phyloP scores from a whole-genome alignment of 2,797 vertebrate genomes.

The Tangara arthus region DNA sequence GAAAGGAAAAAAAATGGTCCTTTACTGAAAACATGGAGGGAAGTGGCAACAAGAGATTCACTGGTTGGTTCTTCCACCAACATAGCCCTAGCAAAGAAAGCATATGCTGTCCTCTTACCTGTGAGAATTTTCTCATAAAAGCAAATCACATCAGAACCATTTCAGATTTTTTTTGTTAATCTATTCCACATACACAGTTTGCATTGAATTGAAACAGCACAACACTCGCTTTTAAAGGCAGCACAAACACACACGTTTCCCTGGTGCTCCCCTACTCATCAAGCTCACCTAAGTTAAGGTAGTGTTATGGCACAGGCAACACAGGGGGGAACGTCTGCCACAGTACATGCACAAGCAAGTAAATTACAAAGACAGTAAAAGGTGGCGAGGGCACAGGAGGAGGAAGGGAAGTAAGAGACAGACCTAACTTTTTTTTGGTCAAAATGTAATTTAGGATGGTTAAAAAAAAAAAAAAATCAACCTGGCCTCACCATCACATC shows the following conservation, averaged over 20 bases:
- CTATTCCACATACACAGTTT: constrained; percentile 13
- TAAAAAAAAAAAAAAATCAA: constrained; percentile 17
- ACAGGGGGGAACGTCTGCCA: constrained; percentile 36
- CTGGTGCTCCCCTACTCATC: not conserved
- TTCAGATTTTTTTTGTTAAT: not conserved
- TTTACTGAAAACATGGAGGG: not conserved
- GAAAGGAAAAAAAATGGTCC: not conserved
- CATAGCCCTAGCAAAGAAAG: constrained; percentile 20
- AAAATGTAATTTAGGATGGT: constrained; percentile 43
- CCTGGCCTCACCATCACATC: constrained; percentile 59
- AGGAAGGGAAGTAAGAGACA: constrained; percentile 7
- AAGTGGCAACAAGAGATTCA: constrained; percentile 29
- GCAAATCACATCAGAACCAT: not conserved
- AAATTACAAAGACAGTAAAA: constrained; percentile 54
- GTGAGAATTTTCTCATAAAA: constrained; percentile 34
- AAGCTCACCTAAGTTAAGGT: not conserved
- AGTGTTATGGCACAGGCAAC: constrained; percentile 60
- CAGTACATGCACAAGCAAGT: constrained; percentile 75
- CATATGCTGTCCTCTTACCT: constrained; percentile 65
- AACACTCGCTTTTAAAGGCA: not conserved
- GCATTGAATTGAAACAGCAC: constrained; percentile 31
- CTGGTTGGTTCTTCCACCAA: not conserved
- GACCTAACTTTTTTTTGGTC: not conserved
- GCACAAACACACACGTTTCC: constrained; percentile 22
- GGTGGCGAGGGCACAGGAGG: not conserved